Conservation (phyloP, 2,113 vertebrate species). For the Callipepla californica region DNA sequence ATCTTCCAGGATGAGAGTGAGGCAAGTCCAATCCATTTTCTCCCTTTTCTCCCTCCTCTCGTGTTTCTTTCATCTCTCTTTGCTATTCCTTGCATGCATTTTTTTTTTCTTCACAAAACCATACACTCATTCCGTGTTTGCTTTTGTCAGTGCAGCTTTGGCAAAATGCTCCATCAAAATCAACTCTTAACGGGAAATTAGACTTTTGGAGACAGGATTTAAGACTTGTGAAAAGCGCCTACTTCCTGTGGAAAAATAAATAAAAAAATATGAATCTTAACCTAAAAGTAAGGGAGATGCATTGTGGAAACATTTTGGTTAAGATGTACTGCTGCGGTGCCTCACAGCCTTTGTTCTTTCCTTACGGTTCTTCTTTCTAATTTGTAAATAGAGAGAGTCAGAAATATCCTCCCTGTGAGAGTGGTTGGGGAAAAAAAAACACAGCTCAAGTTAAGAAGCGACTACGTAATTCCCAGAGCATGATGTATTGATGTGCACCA, state of each 20-base stretch:
- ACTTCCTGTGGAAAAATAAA: accelerated
- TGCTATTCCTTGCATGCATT: accelerated
- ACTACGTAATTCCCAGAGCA: neutral
- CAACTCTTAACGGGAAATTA: accelerated
- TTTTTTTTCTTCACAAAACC: neutral
- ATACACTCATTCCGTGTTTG: accelerated
- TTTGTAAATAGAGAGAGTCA: neutral
- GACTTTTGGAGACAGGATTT: neutral
- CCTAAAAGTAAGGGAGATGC: neutral
- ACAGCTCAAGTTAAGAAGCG: neutral
- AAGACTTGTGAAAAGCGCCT: neutral
- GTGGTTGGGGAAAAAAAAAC: neutral
- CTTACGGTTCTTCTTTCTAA: neutral
- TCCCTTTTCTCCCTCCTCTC: neutral
- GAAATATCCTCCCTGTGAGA: neutral
- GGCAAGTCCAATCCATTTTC: neutral
- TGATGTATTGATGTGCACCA: neutral
- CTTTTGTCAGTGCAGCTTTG: neutral
- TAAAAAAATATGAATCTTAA: neutral
- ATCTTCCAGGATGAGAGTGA: neutral
- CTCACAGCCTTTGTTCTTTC: neutral
- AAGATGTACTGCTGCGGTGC: neutral
- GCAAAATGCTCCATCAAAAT: neutral
- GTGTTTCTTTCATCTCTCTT: neutral
- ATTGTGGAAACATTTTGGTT: neutral